Conservation (phyloP, 2,797 vertebrate species). For the Sphenopsis melanotis region DNA sequence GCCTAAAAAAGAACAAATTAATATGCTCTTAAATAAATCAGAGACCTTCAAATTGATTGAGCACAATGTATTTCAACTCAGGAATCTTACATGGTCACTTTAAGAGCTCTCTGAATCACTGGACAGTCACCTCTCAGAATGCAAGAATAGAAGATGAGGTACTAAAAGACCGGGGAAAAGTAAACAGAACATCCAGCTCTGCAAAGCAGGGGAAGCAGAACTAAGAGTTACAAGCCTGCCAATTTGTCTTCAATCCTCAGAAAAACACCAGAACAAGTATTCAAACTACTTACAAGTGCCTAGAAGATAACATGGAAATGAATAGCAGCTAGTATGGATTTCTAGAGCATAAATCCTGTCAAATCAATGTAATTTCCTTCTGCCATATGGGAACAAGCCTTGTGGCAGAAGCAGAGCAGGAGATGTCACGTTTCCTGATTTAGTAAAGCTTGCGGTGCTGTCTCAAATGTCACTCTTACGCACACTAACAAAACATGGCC, state of each 20-base stretch:
- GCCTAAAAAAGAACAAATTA: background rate
- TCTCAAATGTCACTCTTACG: background rate
- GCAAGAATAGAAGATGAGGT: background rate
- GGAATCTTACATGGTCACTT: background rate
- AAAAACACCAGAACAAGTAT: conserved; percentile 4
- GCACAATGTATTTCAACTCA: background rate
- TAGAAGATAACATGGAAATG: conserved; percentile 17
- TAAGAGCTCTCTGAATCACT: background rate
- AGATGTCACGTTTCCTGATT: background rate
- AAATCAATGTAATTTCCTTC: conserved; percentile 30
- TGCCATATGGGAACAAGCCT: background rate
- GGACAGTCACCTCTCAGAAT: background rate
- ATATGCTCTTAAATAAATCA: background rate
- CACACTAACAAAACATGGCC: background rate
- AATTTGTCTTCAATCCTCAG: background rate
- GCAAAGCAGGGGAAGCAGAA: background rate
- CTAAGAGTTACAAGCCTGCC: background rate
- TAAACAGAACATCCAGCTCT: background rate
- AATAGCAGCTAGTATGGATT: conserved; percentile 3
- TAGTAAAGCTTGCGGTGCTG: background rate
- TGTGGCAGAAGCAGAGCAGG: background rate
- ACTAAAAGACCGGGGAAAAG: background rate
- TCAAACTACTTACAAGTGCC: conserved; percentile 3
- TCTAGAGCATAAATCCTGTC: conserved; percentile 20
- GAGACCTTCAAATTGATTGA: background rate